Conservation (phyloP, 2,888 invertebrate genomes). For the Catocala sponsa region DNA sequence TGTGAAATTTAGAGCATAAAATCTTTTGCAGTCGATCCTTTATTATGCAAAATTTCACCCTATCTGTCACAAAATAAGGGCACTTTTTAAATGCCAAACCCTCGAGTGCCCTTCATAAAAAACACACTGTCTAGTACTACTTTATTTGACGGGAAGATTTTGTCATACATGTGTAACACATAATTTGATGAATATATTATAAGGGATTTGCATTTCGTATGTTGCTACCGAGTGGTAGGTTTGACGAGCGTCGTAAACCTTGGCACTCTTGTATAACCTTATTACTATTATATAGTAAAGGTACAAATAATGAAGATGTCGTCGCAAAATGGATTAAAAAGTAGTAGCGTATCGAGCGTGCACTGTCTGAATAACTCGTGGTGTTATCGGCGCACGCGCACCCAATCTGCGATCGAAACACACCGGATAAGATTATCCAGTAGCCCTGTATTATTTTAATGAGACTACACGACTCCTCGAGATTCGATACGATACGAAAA, state of each 20-base stretch:
- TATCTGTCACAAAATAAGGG: conserved; percentile 59
- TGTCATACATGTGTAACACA: conserved; percentile 75
- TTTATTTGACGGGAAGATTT: conserved; percentile 74
- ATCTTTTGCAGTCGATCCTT: conserved; percentile 60
- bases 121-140: conserved; percentile 68
- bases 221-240: conserved; percentile 48
- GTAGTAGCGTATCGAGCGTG: conserved; percentile 81
- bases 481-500: conserved; percentile 84
- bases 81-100: conserved; percentile 55
- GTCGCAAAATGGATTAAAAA: conserved; percentile 82
- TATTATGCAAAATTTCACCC: conserved; percentile 54
- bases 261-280: conserved; percentile 45
- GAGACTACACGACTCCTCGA: conserved; percentile 86
- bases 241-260: conserved; percentile 58
- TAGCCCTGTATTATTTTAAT: conserved; percentile 88
- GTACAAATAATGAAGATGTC: conserved; percentile 86
- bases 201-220: conserved; percentile 72
- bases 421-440: conserved; percentile 88
- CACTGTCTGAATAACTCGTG: conserved; percentile 84
- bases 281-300: conserved; percentile 55
- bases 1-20: conserved; percentile 86
- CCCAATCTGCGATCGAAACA: conserved; percentile 87
- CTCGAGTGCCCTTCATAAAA: conserved; percentile 67
- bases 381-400: conserved; percentile 86
- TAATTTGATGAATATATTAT: conserved; percentile 82